These are phyloP conservation scores for Protophormia terraenovae DNA, from an alignment of 2,888 invertebrate species.

Conservation along the genomic window DNA sequence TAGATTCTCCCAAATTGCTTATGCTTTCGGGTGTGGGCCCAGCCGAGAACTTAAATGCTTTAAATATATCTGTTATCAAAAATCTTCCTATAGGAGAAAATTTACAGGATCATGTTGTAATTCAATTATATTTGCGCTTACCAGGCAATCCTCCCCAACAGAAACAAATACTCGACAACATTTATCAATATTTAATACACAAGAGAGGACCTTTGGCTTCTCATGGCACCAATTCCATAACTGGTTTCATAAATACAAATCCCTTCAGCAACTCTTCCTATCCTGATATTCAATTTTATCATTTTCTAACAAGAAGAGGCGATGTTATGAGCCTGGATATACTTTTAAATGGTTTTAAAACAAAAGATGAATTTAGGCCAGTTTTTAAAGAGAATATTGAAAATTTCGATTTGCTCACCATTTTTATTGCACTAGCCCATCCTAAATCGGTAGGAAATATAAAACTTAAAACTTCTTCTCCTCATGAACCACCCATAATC, in stretches of 20 bases:
- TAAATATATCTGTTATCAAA: constrained; percentile 71
- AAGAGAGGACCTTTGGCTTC: constrained; percentile 82
- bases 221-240: constrained; percentile 80
- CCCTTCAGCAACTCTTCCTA: constrained; percentile 81
- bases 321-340: constrained; percentile 74
- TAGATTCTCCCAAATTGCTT: constrained; percentile 78
- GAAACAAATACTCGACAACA: constrained; percentile 73
- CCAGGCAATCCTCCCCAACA: constrained; percentile 75
- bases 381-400: constrained; percentile 40
- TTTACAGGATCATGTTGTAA: constrained; percentile 89
- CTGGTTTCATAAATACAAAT: constrained; percentile 83
- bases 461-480: constrained; percentile 81
- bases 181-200: constrained; percentile 82
- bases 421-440: constrained; percentile 71
- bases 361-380: constrained; percentile 44
- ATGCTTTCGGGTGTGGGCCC: constrained; percentile 79
- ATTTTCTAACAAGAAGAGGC: constrained; percentile 74
- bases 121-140: constrained; percentile 79
- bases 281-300: constrained; percentile 84
- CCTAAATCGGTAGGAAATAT: constrained; percentile 82
- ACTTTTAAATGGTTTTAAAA: constrained; percentile 57
- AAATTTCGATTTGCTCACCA: constrained; percentile 57
- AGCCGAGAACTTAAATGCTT: constrained; percentile 69
- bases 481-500: constrained; percentile 82
- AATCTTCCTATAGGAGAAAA: constrained; percentile 85